A percentile compares a stretch with the other conserved stretches of the same genome.
Evolutionary conservation across 2,888 invertebrate species (phyloP).

Genomic region (Hanleya hanleyi): DNA sequence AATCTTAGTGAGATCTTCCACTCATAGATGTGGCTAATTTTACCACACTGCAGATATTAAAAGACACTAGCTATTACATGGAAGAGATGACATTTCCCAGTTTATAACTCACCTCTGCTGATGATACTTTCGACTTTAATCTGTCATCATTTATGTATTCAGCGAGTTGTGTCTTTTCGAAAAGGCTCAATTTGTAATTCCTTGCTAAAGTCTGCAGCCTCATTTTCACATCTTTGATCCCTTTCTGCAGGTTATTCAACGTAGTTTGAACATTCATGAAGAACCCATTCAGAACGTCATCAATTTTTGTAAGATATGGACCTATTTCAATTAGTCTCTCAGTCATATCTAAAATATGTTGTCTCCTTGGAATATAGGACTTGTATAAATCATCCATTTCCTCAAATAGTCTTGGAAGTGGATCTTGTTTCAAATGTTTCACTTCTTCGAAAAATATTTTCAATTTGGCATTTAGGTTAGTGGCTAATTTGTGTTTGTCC

Average conservation of each 20-base stretch:
- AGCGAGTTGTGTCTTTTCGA: background rate
- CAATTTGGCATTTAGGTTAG: background rate
- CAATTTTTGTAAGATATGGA: background rate
- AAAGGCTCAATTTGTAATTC: background rate
- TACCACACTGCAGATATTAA: too few relatives aligned
- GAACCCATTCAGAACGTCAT: background rate
- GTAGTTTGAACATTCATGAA: background rate
- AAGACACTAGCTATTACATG: too few relatives aligned
- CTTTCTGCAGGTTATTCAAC: background rate
- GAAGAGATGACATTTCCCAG: too few relatives aligned
- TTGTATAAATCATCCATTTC: background rate
- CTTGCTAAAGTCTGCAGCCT: background rate
- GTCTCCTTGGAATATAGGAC: background rate
- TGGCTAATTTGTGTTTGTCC: background rate
- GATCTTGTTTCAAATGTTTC: background rate
- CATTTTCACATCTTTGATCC: background rate
- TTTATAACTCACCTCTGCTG: background rate
- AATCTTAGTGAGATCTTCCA: too few relatives aligned
- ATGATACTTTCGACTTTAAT: background rate
- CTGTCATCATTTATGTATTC: conserved; percentile 1
- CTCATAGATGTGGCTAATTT: too few relatives aligned
- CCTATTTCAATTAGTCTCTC: background rate
- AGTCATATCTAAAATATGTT: background rate
- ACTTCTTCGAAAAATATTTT: background rate
- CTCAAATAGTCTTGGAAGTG: background rate